Conservation (phyloP, 1,140 invertebrate species). For the Sitophilus oryzae region DNA sequence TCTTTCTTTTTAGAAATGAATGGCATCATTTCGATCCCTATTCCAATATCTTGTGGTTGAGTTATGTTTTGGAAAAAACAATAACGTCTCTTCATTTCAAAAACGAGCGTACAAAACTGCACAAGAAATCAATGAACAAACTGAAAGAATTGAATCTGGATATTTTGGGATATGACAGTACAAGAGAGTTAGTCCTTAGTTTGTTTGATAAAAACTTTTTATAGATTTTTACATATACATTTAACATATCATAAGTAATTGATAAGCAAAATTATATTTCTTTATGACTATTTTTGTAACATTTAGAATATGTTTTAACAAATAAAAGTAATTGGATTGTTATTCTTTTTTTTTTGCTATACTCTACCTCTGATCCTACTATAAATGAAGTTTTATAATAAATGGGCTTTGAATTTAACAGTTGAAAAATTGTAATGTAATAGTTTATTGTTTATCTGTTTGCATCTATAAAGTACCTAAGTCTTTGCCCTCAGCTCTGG, state of each 20-base stretch:
- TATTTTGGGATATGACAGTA: conserved; percentile 32
- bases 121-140: conserved; percentile 30
- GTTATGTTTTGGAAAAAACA: conserved; percentile 79
- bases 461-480: too few species aligned
- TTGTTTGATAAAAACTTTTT: conserved; percentile 17
- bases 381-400: too few species aligned
- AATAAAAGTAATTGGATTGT: neutral
- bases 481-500: too few species aligned
- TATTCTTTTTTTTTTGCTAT: neutral
- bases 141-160: conserved; percentile 28
- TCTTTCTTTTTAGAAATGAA: conserved; percentile 63
- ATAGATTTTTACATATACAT: too few species aligned
- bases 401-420: too few species aligned
- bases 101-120: conserved; percentile 29
- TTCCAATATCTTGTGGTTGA: conserved; percentile 85
- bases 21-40: conserved; percentile 75
- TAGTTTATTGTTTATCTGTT: too few species aligned
- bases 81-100: conserved; percentile 41
- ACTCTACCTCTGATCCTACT: too few species aligned
- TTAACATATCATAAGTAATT: neutral
- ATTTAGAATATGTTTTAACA: neutral
- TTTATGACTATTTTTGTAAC: neutral
- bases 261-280: neutral
- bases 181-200: conserved; percentile 28
- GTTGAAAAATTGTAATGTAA: too few species aligned